Conservation (phyloP, 2,888 invertebrate species). For the Platypus cylindrus region DNA sequence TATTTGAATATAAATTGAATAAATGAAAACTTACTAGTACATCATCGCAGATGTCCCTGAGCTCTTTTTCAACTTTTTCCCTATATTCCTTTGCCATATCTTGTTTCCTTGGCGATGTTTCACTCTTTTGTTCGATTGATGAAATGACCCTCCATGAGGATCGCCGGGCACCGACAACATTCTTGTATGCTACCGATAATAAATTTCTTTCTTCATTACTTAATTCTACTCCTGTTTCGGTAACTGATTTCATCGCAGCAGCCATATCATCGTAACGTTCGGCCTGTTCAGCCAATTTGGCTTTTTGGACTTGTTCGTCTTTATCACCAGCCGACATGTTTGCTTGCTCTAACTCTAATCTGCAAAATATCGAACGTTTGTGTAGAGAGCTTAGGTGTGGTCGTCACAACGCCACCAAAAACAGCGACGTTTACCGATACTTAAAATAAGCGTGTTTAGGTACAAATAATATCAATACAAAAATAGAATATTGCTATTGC, state of each 20-base stretch:
- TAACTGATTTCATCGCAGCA: slow-evolving; percentile 95
- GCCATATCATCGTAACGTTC: slow-evolving; percentile 99
- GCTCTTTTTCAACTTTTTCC: slow-evolving; percentile 98
- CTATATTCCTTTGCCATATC: slow-evolving; percentile 99
- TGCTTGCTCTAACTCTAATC: slow-evolving; percentile 30
- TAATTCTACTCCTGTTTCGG: slow-evolving; percentile 89
- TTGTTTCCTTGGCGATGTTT: slow-evolving; percentile 96
- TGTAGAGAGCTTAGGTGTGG: too few relatives aligned
- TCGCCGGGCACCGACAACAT: slow-evolving; percentile 90
- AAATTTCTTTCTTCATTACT: slow-evolving; percentile 97
- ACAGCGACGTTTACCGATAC: neutral
- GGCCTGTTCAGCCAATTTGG: slow-evolving; percentile 98
- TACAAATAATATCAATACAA: neutral
- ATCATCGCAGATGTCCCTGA: slow-evolving; percentile 98
- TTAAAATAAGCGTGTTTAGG: neutral
- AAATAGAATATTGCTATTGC: too few relatives aligned
- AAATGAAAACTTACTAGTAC: slow-evolving; percentile 70
- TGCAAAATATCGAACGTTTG: too few relatives aligned
- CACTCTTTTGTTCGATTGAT: slow-evolving; percentile 98
- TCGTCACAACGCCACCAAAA: too few relatives aligned
- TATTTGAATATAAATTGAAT: neutral
- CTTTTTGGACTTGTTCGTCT: slow-evolving; percentile 97
- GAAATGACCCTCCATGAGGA: slow-evolving; percentile 98
- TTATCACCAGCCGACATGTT: slow-evolving; percentile 60
- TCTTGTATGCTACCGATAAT: slow-evolving; percentile 97